phyloP scores from a whole-genome alignment of 2,797 vertebrate genomes.

The Pelodytes ibericus region DNA sequence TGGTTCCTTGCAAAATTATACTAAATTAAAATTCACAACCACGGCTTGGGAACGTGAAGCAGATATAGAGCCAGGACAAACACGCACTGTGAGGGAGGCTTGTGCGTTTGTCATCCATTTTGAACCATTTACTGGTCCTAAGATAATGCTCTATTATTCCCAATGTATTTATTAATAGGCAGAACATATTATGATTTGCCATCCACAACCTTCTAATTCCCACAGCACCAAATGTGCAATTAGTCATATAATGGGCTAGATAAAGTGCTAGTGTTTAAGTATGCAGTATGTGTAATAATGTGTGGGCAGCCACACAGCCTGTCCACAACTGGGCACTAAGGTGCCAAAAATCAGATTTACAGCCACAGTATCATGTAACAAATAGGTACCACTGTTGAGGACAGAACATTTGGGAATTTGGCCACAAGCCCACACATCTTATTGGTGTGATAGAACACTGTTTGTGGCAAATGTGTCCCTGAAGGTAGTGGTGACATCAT shows the following conservation, averaged over 20 bases:
- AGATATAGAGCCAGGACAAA: slow-evolving; percentile 12
- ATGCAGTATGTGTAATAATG: slow-evolving; percentile 11
- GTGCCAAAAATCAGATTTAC: not conserved
- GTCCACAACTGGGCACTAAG: not conserved
- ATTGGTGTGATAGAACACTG: too few species aligned
- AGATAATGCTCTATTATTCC: not conserved
- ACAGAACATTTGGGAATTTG: too few species aligned
- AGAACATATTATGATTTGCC: slow-evolving; percentile 19
- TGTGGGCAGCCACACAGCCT: not conserved
- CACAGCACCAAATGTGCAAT: slow-evolving; percentile 36
- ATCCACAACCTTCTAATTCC: slow-evolving; percentile 8
- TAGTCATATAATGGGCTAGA: slow-evolving; percentile 18
- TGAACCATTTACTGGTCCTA: not conserved
- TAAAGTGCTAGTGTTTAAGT: not conserved
- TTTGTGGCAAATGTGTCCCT: too few species aligned
- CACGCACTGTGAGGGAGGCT: not conserved
- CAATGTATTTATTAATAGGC: slow-evolving; percentile 27
- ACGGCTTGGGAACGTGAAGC: not conserved
- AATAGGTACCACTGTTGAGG: too few species aligned
- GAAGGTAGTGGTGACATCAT: too few species aligned
- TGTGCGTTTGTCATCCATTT: not conserved
- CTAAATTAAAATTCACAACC: slow-evolving; percentile 2
- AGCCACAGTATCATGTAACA: not conserved
- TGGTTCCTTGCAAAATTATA: not conserved
- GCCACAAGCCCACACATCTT: too few species aligned